phyloP scores from a whole-genome alignment of 2,113 vertebrate species.

The Chaetops frenatus region DNA sequence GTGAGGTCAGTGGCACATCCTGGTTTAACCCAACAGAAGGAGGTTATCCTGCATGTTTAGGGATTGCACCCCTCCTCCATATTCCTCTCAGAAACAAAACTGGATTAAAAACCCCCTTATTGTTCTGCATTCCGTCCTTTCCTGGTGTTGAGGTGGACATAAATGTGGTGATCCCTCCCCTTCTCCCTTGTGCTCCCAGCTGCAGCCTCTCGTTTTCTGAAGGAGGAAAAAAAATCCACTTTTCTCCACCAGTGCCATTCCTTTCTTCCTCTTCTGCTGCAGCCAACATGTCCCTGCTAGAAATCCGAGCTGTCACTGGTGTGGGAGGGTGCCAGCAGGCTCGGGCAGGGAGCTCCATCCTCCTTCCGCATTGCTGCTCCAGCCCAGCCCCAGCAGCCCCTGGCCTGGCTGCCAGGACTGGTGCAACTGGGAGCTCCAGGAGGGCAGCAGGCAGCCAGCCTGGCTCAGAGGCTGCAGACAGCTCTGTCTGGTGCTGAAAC shows the following conservation, averaged over 20 bases:
- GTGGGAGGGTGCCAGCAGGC: conserved; percentile 24
- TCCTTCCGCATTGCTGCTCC: conserved; percentile 16
- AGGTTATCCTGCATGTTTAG: neutral
- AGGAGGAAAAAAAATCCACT: neutral
- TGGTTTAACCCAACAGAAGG: neutral
- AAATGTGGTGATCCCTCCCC: neutral
- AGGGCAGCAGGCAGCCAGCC: neutral
- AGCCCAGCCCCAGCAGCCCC: neutral
- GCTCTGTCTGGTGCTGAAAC: neutral
- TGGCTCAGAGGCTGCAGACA: neutral
- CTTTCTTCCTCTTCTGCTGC: neutral
- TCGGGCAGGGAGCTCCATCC: neutral
- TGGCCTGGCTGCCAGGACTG: neutral
- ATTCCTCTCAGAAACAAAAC: neutral
- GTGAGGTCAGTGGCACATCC: neutral
- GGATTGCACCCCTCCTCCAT: neutral
- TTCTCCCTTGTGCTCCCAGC: neutral
- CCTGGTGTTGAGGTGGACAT: neutral
- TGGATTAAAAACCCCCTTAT: neutral
- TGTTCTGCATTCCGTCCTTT: neutral
- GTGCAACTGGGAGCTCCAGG: neutral
- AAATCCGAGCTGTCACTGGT: neutral
- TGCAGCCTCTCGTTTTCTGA: neutral
- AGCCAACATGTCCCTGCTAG: neutral
- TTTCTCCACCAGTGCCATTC: neutral